These are phyloP conservation scores for Probosciger aterrimus DNA, from an alignment of 2,113 vertebrate species.

Conservation along the genomic window DNA sequence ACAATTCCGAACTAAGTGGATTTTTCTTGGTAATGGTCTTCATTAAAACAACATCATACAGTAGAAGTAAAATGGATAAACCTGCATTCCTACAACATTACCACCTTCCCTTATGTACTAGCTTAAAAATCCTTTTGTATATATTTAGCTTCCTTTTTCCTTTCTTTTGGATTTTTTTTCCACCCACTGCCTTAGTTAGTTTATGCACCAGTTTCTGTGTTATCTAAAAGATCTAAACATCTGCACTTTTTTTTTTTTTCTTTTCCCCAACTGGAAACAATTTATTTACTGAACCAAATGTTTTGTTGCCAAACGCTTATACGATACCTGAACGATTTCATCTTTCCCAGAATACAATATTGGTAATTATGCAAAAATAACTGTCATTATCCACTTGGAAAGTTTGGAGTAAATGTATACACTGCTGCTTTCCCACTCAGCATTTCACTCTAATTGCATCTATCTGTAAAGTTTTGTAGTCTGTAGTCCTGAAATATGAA, in stretches of 20 bases:
- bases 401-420: neutral
- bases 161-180: neutral
- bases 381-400: neutral
- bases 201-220: neutral
- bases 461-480: neutral
- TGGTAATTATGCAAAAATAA: neutral
- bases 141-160: neutral
- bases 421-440: neutral
- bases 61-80: neutral
- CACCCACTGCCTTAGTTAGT: neutral
- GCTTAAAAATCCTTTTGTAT: neutral
- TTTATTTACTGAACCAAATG: neutral
- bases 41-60: neutral
- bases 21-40: neutral
- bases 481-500: neutral
- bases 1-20: neutral
- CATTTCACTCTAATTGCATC: neutral
- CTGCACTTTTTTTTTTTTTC: neutral
- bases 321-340: neutral
- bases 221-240: neutral
- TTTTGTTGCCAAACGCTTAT: neutral
- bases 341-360: neutral
- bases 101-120: neutral
- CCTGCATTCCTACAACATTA: neutral
- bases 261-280: neutral